phyloP scores from a whole-genome alignment of 1,140 invertebrate genomes.

The Dermatophagoides farinae region DNA sequence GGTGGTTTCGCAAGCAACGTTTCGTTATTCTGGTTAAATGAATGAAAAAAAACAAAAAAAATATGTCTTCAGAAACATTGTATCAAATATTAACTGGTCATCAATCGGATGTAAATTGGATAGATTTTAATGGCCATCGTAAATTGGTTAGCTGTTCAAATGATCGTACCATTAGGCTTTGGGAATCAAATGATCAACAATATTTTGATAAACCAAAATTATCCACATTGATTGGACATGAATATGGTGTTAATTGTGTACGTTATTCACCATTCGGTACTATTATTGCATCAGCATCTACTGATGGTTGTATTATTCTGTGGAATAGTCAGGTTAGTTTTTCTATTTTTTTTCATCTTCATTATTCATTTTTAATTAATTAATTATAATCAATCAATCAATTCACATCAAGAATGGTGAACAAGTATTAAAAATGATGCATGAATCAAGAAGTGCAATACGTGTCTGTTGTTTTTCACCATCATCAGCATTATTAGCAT shows the following conservation, averaged over 20 bases:
- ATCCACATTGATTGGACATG: constrained; percentile 28
- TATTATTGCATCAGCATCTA: constrained; percentile 44
- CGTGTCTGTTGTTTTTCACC: constrained; percentile 43
- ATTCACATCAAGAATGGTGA: constrained; percentile 30
- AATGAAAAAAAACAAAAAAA: too few relatives aligned
- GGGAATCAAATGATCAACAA: constrained; percentile 20
- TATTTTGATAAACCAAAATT: constrained; percentile 23
- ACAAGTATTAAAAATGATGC: constrained; percentile 38
- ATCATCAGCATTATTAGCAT: constrained; percentile 39
- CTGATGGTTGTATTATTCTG: constrained; percentile 46
- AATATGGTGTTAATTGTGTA: constrained; percentile 28
- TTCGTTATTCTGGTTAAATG: too few relatives aligned
- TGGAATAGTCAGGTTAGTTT: constrained; percentile 38
- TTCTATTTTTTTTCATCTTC: not conserved
- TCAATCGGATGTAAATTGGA: constrained; percentile 19
- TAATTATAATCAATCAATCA: not conserved
- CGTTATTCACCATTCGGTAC: constrained; percentile 46
- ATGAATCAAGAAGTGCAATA: constrained; percentile 40
- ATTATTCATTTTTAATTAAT: not conserved
- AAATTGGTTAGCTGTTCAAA: constrained; percentile 26
- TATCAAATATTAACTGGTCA: constrained; percentile 19
- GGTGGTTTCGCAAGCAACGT: too few relatives aligned
- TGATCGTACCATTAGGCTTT: constrained; percentile 29
- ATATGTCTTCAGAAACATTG: not conserved
- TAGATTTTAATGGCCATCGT: constrained; percentile 22